Conservation (phyloP, 1,140 invertebrate genomes). For the Dinothrombium tinctorium region DNA sequence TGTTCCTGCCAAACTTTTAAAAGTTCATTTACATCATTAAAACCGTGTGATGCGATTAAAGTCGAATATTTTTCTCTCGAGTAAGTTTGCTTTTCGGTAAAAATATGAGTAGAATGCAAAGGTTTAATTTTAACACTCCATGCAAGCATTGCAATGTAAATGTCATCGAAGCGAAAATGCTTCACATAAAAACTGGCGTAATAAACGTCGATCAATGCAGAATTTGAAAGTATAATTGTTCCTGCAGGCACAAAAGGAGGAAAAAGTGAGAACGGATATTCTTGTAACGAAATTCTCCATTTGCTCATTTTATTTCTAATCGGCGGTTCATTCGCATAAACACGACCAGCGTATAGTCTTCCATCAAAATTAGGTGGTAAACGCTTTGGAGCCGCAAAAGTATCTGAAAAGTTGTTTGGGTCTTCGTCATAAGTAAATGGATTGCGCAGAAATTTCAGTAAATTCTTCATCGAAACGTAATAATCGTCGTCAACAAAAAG, state of each 20-base stretch:
- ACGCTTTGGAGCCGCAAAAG: background rate
- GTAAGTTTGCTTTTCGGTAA: constrained; percentile 42
- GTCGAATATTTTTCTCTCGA: constrained; percentile 33
- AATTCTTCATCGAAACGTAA: constrained; percentile 66
- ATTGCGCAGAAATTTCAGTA: constrained; percentile 45
- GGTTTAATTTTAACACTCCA: constrained; percentile 14
- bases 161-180: constrained; percentile 17
- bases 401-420: background rate
- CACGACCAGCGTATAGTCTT: constrained; percentile 44
- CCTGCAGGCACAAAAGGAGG: constrained; percentile 79
- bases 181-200: constrained; percentile 16
- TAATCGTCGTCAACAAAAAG: constrained; percentile 80
- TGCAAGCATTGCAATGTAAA: constrained; percentile 18
- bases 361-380: constrained; percentile 22
- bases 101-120: constrained; percentile 46
- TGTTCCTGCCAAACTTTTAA: constrained; percentile 50
- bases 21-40: constrained; percentile 41
- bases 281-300: constrained; percentile 58
- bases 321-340: constrained; percentile 42
- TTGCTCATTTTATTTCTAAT: constrained; percentile 40
- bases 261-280: constrained; percentile 65
- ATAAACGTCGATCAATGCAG: constrained; percentile 18
- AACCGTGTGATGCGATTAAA: constrained; percentile 64
- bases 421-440: constrained; percentile 26
- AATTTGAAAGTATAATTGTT: constrained; percentile 48